These are phyloP conservation scores for Prosopocoilus inquinatus DNA, from an alignment of 2,888 invertebrate species.

Conservation along the genomic window DNA sequence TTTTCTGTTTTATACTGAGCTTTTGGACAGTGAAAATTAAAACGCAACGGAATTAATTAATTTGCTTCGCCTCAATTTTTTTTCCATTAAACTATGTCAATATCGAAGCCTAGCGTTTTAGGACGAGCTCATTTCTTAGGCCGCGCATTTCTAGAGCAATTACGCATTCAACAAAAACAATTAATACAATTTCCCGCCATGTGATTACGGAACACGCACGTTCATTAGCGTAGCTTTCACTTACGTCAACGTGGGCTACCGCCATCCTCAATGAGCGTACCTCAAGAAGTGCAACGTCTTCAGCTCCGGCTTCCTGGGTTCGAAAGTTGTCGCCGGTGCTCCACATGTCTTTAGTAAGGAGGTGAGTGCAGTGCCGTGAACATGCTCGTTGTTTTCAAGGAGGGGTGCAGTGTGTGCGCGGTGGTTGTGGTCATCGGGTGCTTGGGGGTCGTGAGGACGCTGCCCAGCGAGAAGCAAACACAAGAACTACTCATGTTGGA, in stretches of 20 bases:
- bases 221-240: slow-evolving; percentile 39
- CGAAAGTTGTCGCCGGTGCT: slow-evolving; percentile 37
- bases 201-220: slow-evolving; percentile 20
- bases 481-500: slow-evolving; percentile 74
- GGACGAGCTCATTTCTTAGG: too few relatives aligned
- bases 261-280: slow-evolving; percentile 30
- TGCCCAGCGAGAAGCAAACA: slow-evolving; percentile 66
- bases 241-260: slow-evolving; percentile 33
- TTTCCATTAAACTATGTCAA: too few relatives aligned
- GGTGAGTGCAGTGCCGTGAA: slow-evolving; percentile 39
- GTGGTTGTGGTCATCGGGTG: slow-evolving; percentile 30
- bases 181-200: too few relatives aligned
- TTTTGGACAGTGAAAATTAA: too few relatives aligned
- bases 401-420: slow-evolving; percentile 29
- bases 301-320: slow-evolving; percentile 36
- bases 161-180: too few relatives aligned
- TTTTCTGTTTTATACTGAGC: too few relatives aligned
- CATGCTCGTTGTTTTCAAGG: slow-evolving; percentile 35
- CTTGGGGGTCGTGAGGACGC: slow-evolving; percentile 38
- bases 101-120: too few relatives aligned
- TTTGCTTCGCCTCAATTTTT: too few relatives aligned
- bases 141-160: too few relatives aligned
- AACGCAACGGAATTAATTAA: too few relatives aligned
- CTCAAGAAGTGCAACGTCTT: slow-evolving; percentile 28
- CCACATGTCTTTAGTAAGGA: slow-evolving; percentile 40